Evolutionary conservation across 1,140 invertebrate species (phyloP).

Genomic region (Pseudomyrmex pallidus): DNA sequence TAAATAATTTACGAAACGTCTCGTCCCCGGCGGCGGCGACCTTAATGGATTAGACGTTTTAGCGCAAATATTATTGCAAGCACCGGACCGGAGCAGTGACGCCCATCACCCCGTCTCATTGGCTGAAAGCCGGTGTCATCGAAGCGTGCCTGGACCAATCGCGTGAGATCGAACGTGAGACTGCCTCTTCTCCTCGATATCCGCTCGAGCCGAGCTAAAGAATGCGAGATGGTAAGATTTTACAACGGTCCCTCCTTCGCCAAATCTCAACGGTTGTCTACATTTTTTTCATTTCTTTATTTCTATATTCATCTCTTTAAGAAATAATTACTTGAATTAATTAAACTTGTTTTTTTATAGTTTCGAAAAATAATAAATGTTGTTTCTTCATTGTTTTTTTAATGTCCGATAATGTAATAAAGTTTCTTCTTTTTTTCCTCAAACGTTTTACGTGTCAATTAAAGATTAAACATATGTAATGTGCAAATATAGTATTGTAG

Average conservation of each 20-base stretch:
- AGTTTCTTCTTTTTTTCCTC: no score
- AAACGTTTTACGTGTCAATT: no score
- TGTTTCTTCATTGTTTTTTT: no score
- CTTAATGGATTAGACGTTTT: slow-evolving; percentile 75
- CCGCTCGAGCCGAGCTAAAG: background rate
- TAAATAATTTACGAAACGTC: slow-evolving; percentile 73
- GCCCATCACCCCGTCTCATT: slow-evolving; percentile 62
- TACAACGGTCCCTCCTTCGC: slow-evolving; percentile 5
- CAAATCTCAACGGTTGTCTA: background rate
- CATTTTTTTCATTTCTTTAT: no score
- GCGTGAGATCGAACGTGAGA: slow-evolving; percentile 37
- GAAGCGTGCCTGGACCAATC: slow-evolving; percentile 58
- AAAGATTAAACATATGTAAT: no score
- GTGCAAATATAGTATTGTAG: no score
- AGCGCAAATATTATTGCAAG: slow-evolving; percentile 79
- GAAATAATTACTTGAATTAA: no score
- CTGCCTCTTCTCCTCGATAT: background rate
- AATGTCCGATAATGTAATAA: no score
- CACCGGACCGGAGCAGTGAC: slow-evolving; percentile 62
- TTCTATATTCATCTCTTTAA: no score
- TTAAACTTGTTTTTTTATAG: no score
- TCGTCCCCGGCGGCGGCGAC: slow-evolving; percentile 38
- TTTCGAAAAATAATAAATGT: no score
- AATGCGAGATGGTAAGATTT: background rate
- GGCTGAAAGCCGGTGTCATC: slow-evolving; percentile 71